These are phyloP conservation scores for Epizoanthus illoricatus DNA, from an alignment of 92 coral and sea anemone species.

Conservation along the genomic window DNA sequence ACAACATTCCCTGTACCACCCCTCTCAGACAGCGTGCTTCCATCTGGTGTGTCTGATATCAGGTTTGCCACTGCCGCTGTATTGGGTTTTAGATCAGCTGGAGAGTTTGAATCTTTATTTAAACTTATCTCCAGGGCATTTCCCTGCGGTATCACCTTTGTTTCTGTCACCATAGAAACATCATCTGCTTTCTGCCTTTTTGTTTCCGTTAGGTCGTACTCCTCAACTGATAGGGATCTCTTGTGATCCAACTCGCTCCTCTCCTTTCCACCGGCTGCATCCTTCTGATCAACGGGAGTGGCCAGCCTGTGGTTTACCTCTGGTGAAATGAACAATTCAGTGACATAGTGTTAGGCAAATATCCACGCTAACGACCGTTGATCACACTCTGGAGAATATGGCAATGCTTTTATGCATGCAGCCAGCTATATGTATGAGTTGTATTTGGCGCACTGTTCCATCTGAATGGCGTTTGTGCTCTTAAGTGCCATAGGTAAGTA, in stretches of 20 bases:
- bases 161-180: not conserved
- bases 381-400: no score
- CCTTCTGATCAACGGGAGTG: not conserved
- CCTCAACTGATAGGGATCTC: constrained; percentile 25
- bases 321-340: constrained; percentile 1
- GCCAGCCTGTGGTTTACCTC: constrained; percentile 9
- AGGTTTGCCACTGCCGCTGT: not conserved
- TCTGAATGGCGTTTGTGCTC: no score
- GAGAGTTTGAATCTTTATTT: not conserved
- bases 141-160: not conserved
- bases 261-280: not conserved
- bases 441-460: no score
- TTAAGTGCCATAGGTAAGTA: no score
- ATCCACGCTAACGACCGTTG: no score
- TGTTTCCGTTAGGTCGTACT: constrained; percentile 15
- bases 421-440: no score
- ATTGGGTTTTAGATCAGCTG: not conserved
- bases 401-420: no score
- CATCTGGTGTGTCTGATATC: not conserved
- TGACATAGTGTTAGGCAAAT: no score
- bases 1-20: not conserved
- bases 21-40: not conserved
- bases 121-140: not conserved
- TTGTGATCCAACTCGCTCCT: constrained; percentile 13
- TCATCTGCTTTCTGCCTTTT: constrained; percentile 21